Evolutionary conservation across 2,113 vertebrate genomes (phyloP).

Genomic region (Daboia siamensis): DNA sequence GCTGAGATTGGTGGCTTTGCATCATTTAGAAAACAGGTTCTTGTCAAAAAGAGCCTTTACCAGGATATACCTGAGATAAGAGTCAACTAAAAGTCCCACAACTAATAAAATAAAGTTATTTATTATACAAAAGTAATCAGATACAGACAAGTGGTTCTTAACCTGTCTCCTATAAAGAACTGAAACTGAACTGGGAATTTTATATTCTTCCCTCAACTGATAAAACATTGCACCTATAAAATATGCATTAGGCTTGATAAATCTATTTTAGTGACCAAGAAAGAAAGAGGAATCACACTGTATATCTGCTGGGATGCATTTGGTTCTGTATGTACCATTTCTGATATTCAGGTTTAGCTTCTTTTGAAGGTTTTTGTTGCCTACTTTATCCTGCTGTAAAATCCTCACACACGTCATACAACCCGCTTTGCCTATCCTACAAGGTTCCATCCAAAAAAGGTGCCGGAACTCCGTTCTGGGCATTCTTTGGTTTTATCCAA

Average conservation of each 20-base stretch:
- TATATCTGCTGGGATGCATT: not conserved
- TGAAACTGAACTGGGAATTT: constrained; percentile 29
- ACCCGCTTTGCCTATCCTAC: no score
- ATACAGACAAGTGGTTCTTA: not conserved
- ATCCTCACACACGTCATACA: not conserved
- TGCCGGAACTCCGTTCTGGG: no score
- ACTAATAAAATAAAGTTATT: constrained; percentile 40
- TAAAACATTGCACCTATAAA: not conserved
- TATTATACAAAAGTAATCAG: constrained; percentile 46
- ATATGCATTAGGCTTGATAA: not conserved
- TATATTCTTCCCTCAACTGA: not conserved
- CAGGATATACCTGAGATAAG: constrained; percentile 21
- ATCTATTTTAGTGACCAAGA: not conserved
- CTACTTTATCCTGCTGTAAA: not conserved
- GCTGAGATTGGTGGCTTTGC: constrained; percentile 14
- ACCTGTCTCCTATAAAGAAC: not conserved
- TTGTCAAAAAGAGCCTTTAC: constrained; percentile 30
- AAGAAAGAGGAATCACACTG: not conserved
- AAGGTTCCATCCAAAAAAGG: no score
- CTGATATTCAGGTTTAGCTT: not conserved
- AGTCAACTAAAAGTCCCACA: constrained; percentile 38
- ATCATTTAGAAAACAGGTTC: constrained; percentile 26
- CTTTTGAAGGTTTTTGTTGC: not conserved
- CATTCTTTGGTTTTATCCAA: not conserved
- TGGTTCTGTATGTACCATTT: not conserved